Conservation (phyloP, 2,113 vertebrate genomes). For the Xiphophorus hellerii region DNA sequence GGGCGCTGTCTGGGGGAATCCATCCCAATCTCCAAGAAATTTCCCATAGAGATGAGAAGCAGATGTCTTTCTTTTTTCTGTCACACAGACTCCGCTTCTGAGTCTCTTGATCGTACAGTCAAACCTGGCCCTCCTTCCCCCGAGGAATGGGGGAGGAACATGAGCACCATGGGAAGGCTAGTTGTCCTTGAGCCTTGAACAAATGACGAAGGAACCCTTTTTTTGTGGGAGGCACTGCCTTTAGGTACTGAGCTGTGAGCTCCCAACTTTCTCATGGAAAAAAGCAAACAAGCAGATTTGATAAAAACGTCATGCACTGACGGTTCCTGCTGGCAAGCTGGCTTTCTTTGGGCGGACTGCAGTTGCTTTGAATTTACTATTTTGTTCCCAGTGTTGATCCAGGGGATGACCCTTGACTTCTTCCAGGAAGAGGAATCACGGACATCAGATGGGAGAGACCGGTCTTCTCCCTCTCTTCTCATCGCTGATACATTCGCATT, state of each 20-base stretch:
- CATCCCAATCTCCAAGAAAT: conserved; percentile 75
- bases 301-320: conserved; percentile 70
- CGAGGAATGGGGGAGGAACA: conserved; percentile 75
- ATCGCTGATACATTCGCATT: conserved; percentile 36
- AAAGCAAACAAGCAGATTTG: conserved; percentile 71
- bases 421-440: conserved; percentile 42
- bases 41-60: conserved; percentile 85
- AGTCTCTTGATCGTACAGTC: conserved; percentile 53
- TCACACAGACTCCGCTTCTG: conserved; percentile 50
- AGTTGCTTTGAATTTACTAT: conserved; percentile 52
- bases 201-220: conserved; percentile 66
- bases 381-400: conserved; percentile 69
- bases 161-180: conserved; percentile 84
- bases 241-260: conserved; percentile 71
- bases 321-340: conserved; percentile 60
- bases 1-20: conserved; percentile 67
- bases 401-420: conserved; percentile 62
- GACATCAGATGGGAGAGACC: conserved; percentile 48
- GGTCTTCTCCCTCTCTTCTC: conserved; percentile 35
- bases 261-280: conserved; percentile 82
- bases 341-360: conserved; percentile 63
- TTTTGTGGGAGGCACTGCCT: conserved; percentile 65
- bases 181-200: conserved; percentile 69
- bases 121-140: conserved; percentile 62
- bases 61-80: conserved; percentile 77